Evolutionary conservation across 2,797 vertebrate species (phyloP).

Genomic region (Cuculus canorus): DNA sequence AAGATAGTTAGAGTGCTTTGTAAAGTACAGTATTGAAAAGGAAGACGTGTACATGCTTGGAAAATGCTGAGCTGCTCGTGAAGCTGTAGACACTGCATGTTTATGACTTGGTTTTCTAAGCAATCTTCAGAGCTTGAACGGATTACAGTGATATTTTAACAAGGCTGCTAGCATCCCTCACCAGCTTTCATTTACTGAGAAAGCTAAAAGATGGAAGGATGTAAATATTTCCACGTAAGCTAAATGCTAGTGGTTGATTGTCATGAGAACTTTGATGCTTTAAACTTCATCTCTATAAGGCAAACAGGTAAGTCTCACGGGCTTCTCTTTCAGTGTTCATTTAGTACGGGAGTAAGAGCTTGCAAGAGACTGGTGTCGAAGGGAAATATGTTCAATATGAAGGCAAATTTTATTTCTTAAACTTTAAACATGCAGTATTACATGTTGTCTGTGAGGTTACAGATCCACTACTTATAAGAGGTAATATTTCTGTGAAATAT

Average conservation of each 20-base stretch:
- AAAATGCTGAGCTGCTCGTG: slow-evolving; percentile 41
- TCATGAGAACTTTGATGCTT: neutral
- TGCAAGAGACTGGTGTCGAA: neutral
- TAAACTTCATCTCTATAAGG: slow-evolving; percentile 25
- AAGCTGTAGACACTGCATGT: slow-evolving; percentile 29
- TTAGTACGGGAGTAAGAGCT: neutral
- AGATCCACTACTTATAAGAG: neutral
- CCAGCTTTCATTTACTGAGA: slow-evolving; percentile 32
- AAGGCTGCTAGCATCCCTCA: slow-evolving; percentile 54
- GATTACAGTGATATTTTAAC: slow-evolving; percentile 64
- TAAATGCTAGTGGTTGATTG: neutral
- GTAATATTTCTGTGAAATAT: neutral
- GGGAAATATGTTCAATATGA: neutral
- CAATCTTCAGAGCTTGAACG: slow-evolving; percentile 41
- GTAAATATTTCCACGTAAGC: slow-evolving; percentile 30
- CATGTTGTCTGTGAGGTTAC: neutral
- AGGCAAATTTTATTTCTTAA: neutral
- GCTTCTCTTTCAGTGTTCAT: neutral
- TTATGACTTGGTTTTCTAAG: slow-evolving; percentile 53
- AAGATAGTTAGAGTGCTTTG: slow-evolving; percentile 7
- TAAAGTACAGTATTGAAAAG: slow-evolving; percentile 11
- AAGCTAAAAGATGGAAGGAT: slow-evolving; percentile 48
- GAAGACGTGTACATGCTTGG: neutral
- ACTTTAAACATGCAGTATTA: neutral
- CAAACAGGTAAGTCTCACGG: slow-evolving; percentile 30